Evolutionary conservation across 1,140 invertebrate species (phyloP), one percentile per base, ranked within the genome.

Genomic region (Centruroides sculpturatus): DNA sequence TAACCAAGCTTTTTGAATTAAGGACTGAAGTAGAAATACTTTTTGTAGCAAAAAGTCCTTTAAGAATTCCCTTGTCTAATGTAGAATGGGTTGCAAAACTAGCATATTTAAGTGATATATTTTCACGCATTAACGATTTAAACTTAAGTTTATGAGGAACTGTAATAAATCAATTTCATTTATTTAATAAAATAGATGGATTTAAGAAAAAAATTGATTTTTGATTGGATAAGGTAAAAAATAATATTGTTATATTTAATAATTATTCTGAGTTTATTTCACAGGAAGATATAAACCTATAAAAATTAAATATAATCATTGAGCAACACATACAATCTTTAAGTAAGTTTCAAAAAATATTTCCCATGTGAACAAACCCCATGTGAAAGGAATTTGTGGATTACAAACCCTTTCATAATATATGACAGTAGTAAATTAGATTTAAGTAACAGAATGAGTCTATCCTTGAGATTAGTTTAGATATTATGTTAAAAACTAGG

Each of bases 1-100:
- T 72, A 64, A 69, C 59, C 66, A 64, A 68, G 64, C 69, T 74
- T 41, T 58, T 62, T 47, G 35, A 59, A 53, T 51, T 59, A 13
- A 49, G 57, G n/a, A 13, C 47, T 23, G 61, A 62, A 55, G 46
- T 59, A 13, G 56, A 54, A 54, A 34, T 62, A 9, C 57, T n/a
- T 62, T 56, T 53, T 52, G 36, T 10, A 11, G 12, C 41, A 62
- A 13, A 62, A 62, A 41, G 7, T 41, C 63, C 36, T 56, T 56
- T 56, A 56, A 41, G 35, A 46, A 11, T 56, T 56, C 36, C 4
- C 7, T 41, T 41, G 36, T 46, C 55, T 56, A 12, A 56, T 56
- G 55, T 56, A 56, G 5, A 47, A 56, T 56, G 55, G 23, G 52
- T 54, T 35, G 9, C 55, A 46, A 46, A 36, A 56, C 41, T 56